Percentiles rank a stretch among this genome's conserved stretches.
Conservation (phyloP, 2,888 invertebrate genomes). For the Mimumesa dahlbomi region DNA sequence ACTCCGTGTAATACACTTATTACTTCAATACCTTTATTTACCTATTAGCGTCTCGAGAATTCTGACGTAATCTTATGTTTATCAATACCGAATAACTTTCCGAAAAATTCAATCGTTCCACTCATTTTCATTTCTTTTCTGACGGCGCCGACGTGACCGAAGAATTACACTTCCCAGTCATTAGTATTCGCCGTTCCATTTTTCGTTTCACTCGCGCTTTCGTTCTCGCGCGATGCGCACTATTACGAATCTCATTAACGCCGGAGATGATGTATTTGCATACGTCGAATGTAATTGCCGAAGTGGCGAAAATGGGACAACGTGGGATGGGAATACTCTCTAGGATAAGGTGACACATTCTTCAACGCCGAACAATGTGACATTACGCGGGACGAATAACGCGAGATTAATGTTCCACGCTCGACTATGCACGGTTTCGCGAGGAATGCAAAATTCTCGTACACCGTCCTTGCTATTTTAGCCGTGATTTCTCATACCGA, state of each 20-base stretch:
- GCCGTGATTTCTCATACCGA: not conserved
- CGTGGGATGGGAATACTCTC: conserved; percentile 26
- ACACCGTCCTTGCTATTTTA: not conserved
- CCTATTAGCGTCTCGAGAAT: too few relatives aligned
- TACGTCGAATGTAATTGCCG: conserved; percentile 11
- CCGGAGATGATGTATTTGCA: conserved; percentile 21
- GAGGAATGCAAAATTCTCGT: not conserved
- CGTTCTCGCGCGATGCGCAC: not conserved
- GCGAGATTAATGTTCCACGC: conserved; percentile 11
- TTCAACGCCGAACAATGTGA: conserved; percentile 3
- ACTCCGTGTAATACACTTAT: too few relatives aligned
- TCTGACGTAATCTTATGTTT: too few relatives aligned
- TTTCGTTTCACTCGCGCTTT: not conserved
- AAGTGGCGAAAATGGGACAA: conserved; percentile 30
- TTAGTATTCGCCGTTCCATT: too few relatives aligned
- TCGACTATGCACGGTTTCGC: not conserved
- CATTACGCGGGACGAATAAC: conserved; percentile 13
- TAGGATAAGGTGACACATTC: conserved; percentile 19
- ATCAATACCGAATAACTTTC: too few relatives aligned
- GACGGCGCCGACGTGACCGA: too few relatives aligned
- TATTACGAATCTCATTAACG: conserved; percentile 10
- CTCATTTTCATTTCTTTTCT: too few relatives aligned
- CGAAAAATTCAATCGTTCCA: too few relatives aligned
- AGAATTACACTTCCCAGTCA: too few relatives aligned
- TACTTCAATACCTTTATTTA: too few relatives aligned